Evolutionary conservation across 53 echinoderm and acorn worm species (phyloP), one percentile per base, ranked within the genome.

Genomic region (Zoroaster sp.): DNA sequence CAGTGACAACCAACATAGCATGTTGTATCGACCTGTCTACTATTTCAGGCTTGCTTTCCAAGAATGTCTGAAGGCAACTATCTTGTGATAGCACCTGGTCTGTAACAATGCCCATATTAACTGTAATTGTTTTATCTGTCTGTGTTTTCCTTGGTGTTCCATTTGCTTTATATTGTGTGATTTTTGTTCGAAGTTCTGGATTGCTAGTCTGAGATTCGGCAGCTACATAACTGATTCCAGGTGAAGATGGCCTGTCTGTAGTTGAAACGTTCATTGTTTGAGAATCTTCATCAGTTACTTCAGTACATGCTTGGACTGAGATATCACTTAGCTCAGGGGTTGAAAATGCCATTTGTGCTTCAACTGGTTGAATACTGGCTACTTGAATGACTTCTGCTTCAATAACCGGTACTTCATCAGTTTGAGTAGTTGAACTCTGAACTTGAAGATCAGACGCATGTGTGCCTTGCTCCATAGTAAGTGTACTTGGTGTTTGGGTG

Each of bases 11-110:
- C 45, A 85, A 11, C n/a, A 70, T 47, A 20, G 51, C 71, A 71
- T 85, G 85, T 23, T 85, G 85, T 69, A 85, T 71, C 45, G 85
- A 69, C 34, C 69, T 75, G 67, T 92, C 92, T 10, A 76, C 66
- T 13, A 77, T 77, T 74, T 88, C 88, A 34, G 88, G 76, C 12
- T 75, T 77, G 49, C 25, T 78, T 46, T 88, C 88, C 38, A 77
- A 67, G 47, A 88, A 67, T 12, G 92, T 87, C 52, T 85, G 85
- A 13, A 85, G 71, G 37, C 85, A 85, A 32, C 59, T 71, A 47
- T 85, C 85, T 34, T 51, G 85, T 23, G 52, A 71, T 6, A 71
- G 45, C 18, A 39, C 30, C 69, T 71, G 34, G 8, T 85, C 70
- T n/a, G 85, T 85, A 28, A 66, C 85, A 49, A 53, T 66, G 12